Evolutionary conservation across 2,113 vertebrate genomes (phyloP).

Genomic region (Hippocampus abdominalis): DNA sequence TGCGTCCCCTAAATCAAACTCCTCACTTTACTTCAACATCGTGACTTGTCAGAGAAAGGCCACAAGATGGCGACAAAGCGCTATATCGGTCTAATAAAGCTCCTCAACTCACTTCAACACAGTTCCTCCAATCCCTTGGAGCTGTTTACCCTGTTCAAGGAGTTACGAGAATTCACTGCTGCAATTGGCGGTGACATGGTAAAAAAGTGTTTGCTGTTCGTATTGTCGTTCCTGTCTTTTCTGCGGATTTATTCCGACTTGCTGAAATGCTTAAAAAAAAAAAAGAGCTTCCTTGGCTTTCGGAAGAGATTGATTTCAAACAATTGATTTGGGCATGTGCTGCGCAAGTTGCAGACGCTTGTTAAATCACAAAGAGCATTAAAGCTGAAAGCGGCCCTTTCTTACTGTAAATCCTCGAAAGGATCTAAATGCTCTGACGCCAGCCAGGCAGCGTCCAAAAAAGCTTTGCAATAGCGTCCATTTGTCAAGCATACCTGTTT

Average conservation of each 20-base stretch:
- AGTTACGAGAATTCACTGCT: neutral
- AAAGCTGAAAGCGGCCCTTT: neutral
- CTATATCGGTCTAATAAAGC: no score
- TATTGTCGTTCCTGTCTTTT: neutral
- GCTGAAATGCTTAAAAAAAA: neutral
- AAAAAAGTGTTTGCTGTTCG: neutral
- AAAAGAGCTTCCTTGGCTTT: neutral
- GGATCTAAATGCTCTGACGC: neutral
- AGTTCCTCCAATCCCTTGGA: no score
- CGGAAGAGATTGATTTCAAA: neutral
- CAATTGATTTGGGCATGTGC: constrained; percentile 2
- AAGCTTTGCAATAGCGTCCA: neutral
- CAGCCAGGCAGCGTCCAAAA: neutral
- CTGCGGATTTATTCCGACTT: neutral
- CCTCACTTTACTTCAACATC: no score
- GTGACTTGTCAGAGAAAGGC: no score
- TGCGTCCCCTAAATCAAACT: no score
- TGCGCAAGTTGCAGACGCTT: constrained; percentile 18
- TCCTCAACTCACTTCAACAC: no score
- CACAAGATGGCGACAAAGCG: no score
- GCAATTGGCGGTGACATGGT: neutral
- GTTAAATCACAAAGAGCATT: constrained; percentile 29
- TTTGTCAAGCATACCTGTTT: neutral
- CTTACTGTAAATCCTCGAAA: neutral
- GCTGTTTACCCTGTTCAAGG: no score